Percentiles rank a stretch among this genome's conserved stretches.
These are phyloP conservation scores for Theonella swinhoei DNA, from an alignment of 37 sponge, comb jelly and placozoan species.

Conservation along the genomic window DNA sequence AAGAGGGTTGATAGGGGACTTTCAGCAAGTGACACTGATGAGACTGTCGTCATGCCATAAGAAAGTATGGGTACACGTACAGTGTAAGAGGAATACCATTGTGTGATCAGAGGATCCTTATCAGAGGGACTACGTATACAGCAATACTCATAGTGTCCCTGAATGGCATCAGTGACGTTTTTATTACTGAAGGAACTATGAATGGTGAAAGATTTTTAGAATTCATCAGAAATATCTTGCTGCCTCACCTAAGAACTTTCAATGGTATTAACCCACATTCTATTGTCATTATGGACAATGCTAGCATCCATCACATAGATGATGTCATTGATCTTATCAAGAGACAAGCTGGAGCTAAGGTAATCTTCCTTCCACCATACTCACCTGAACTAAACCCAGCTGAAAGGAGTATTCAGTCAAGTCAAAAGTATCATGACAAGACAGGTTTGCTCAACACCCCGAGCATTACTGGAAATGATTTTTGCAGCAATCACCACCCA, in stretches of 20 bases:
- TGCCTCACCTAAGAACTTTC: conserved; percentile 14
- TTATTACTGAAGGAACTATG: conserved; percentile 15
- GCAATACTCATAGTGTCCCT: conserved; percentile 10
- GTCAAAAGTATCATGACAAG: not conserved
- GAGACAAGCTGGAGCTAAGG: conserved; percentile 16
- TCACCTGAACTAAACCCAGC: conserved; percentile 11
- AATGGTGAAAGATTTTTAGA: conserved; percentile 17
- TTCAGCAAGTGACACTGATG: conserved; percentile 10
- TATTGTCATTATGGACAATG: conserved; percentile 21
- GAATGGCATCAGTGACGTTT: conserved; percentile 20
- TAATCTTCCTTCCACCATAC: conserved; percentile 18
- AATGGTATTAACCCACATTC: conserved; percentile 7
- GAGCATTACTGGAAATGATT: not conserved
- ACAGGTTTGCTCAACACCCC: not conserved
- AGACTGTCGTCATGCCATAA: not conserved
- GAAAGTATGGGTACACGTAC: conserved; percentile 18
- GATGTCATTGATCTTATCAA: conserved; percentile 9
- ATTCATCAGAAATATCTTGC: conserved; percentile 8
- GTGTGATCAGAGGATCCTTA: not conserved
- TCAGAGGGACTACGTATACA: conserved; percentile 7
- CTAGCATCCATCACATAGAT: not conserved
- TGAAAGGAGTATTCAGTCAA: conserved; percentile 8
- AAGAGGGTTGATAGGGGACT: not conserved
- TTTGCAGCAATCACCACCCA: not conserved
- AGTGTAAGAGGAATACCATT: conserved; percentile 22